Conservation (phyloP, 2,113 vertebrate species). For the Cairina moschata region DNA sequence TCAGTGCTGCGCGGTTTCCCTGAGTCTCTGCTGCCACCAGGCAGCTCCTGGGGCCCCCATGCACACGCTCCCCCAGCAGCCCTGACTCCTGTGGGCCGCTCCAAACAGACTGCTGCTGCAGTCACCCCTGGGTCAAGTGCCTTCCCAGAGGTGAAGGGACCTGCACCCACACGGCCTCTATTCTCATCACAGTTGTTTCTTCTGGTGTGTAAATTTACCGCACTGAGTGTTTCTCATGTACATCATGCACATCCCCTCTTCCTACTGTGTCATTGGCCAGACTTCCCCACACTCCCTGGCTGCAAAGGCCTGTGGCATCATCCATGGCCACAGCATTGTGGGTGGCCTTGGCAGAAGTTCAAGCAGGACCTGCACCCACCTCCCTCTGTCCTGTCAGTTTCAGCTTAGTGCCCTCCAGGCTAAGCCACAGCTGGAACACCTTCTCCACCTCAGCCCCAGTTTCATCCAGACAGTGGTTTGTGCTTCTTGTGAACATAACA, state of each 20-base stretch:
- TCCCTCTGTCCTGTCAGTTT: background rate
- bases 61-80: fast-evolving
- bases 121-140: background rate
- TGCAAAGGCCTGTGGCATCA: background rate
- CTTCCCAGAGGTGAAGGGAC: background rate
- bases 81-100: background rate
- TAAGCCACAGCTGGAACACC: fast-evolving
- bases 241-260: background rate
- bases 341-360: background rate
- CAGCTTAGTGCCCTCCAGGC: background rate
- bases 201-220: background rate
- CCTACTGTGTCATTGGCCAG: too few species aligned
- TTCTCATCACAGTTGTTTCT: too few species aligned
- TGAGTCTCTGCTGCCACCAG: background rate
- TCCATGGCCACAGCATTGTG: background rate
- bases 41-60: background rate
- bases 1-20: background rate
- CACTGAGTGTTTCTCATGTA: background rate
- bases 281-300: background rate
- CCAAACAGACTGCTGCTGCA: background rate
- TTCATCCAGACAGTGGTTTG: background rate
- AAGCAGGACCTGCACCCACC: background rate
- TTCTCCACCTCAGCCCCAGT: background rate
- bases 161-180: too few species aligned
- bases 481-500: background rate